phyloP scores from a whole-genome alignment of 2,797 vertebrate genomes.

The Anomalospiza imberbis region DNA sequence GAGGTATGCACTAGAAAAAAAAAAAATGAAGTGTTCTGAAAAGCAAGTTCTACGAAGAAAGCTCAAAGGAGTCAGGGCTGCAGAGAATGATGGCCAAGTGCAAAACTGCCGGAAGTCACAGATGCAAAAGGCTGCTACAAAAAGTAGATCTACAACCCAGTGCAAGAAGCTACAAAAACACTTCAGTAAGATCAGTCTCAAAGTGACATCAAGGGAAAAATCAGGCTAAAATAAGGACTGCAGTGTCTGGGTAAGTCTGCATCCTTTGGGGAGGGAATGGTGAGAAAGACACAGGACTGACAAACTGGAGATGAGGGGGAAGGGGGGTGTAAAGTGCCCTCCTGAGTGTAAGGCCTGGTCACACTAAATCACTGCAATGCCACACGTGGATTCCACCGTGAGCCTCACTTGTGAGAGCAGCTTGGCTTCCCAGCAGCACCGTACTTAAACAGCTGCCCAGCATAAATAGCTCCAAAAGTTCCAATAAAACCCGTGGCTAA shows the following conservation, averaged over 20 bases:
- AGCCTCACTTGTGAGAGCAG: neutral
- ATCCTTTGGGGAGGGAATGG: neutral
- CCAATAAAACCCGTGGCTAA: neutral
- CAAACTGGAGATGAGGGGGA: neutral
- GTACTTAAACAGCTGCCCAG: neutral
- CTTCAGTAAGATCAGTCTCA: neutral
- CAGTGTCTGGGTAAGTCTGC: fast-evolving
- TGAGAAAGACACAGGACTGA: neutral
- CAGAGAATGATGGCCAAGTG: neutral
- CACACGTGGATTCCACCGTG: neutral
- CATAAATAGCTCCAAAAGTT: neutral
- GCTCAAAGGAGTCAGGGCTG: neutral
- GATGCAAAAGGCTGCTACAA: neutral
- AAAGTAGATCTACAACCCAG: neutral
- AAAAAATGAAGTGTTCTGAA: neutral
- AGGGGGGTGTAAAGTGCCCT: neutral
- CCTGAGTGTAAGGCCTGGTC: neutral
- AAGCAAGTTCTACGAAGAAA: neutral
- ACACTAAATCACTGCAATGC: neutral
- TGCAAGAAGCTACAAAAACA: neutral
- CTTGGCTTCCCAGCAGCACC: neutral
- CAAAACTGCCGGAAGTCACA: neutral
- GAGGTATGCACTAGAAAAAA: neutral
- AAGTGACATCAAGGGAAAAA: neutral
- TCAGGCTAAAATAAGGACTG: neutral